Percentiles rank a stretch among this genome's conserved stretches.
These are phyloP conservation scores for Sylvicola cinctus DNA, from an alignment of 2,888 invertebrate species.

Conservation along the genomic window DNA sequence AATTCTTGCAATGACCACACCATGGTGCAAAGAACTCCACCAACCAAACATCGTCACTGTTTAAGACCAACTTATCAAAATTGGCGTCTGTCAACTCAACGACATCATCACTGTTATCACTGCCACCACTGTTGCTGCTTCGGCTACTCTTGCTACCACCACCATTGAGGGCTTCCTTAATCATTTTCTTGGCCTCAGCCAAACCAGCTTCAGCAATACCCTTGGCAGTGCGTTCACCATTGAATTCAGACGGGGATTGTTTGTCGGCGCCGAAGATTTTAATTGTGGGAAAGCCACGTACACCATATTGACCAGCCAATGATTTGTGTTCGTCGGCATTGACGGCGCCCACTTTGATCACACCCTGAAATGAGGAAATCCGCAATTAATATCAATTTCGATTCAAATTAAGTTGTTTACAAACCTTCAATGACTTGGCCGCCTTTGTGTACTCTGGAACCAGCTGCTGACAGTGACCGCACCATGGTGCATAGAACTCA, in stretches of 20 bases:
- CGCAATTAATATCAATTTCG: background rate
- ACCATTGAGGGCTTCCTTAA: slow-evolving; percentile 45
- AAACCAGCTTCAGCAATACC: slow-evolving; percentile 70
- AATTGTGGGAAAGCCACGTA: slow-evolving; percentile 87
- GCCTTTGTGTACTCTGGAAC: slow-evolving; percentile 89
- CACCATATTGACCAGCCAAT: slow-evolving; percentile 56
- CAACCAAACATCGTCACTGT: slow-evolving; percentile 90
- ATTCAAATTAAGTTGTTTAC: background rate
- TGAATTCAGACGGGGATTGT: slow-evolving; percentile 61
- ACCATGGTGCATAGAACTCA: slow-evolving; percentile 87
- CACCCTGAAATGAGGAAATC: slow-evolving; percentile 36
- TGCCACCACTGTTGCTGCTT: slow-evolving; percentile 6
- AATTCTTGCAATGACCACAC: slow-evolving; percentile 92
- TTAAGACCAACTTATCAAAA: slow-evolving; percentile 76
- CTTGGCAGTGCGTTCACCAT: slow-evolving; percentile 67
- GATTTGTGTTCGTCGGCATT: slow-evolving; percentile 79
- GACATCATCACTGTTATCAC: slow-evolving; percentile 29
- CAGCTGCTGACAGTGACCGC: slow-evolving; percentile 73
- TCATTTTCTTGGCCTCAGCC: slow-evolving; percentile 55
- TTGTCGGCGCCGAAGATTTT: slow-evolving; percentile 83
- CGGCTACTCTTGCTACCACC: slow-evolving; percentile 14
- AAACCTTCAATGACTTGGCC: slow-evolving; percentile 73
- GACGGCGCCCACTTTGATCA: slow-evolving; percentile 85
- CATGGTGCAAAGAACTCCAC: slow-evolving; percentile 97
- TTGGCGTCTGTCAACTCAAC: slow-evolving; percentile 89